phyloP scores from a whole-genome alignment of 2,888 invertebrate genomes.

The Tinea pellionella region DNA sequence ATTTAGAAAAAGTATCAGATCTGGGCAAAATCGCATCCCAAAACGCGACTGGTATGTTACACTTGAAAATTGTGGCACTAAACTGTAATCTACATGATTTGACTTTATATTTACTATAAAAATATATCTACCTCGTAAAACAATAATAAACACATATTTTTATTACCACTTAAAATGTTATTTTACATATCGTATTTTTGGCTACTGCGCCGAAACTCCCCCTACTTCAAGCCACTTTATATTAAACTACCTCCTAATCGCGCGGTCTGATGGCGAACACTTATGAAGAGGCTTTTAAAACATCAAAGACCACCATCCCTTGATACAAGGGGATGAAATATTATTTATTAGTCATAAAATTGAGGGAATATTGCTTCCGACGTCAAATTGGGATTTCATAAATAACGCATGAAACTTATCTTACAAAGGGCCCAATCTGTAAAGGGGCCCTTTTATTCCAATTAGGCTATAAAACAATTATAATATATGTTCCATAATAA shows the following conservation, averaged over 20 bases:
- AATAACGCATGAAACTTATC: slow-evolving; percentile 10
- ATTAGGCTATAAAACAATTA: slow-evolving; percentile 1
- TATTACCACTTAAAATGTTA: not conserved
- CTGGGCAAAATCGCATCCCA: too few relatives aligned
- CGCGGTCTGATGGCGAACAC: slow-evolving; percentile 41
- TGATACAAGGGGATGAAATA: slow-evolving; percentile 22
- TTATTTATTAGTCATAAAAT: slow-evolving; percentile 46
- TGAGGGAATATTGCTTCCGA: slow-evolving; percentile 15
- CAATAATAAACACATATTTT: slow-evolving; percentile 1
- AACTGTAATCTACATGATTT: too few relatives aligned
- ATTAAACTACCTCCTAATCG: slow-evolving; percentile 51
- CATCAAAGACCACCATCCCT: slow-evolving; percentile 41
- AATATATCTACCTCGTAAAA: not conserved
- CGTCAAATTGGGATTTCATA: slow-evolving; percentile 11
- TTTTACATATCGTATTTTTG: not conserved
- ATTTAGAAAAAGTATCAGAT: too few relatives aligned
- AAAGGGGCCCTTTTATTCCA: not conserved
- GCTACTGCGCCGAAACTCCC: not conserved
- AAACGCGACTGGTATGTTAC: too few relatives aligned
- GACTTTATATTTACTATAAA: not conserved
- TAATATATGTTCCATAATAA: not conserved
- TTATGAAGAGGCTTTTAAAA: slow-evolving; percentile 52
- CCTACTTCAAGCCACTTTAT: slow-evolving; percentile 17
- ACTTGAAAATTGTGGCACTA: too few relatives aligned
- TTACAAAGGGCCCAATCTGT: slow-evolving; percentile 2